Conservation (phyloP, 2,888 invertebrate genomes). For the Bellardia bayeri region DNA sequence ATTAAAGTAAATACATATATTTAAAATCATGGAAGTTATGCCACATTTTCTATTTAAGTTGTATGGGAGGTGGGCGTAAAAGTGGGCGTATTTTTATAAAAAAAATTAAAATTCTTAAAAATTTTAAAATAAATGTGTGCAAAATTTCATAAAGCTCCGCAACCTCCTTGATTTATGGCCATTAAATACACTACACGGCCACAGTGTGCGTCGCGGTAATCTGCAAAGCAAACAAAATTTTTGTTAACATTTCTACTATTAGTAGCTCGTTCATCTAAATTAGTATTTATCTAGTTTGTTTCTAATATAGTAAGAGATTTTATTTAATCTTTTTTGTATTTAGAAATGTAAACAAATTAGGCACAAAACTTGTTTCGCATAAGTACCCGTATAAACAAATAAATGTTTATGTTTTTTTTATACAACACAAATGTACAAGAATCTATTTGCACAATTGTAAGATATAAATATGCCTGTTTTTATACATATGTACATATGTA, state of each 20-base stretch:
- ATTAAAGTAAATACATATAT: no score
- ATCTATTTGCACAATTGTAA: neutral
- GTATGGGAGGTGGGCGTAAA: no score
- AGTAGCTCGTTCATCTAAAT: conserved; percentile 2
- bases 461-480: neutral
- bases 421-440: neutral
- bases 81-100: no score
- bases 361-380: conserved; percentile 4
- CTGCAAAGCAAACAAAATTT: neutral
- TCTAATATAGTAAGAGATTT: conserved; percentile 26
- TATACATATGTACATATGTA: no score
- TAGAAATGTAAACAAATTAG: conserved; percentile 27
- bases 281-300: conserved; percentile 2
- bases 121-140: no score
- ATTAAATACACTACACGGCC: no score
- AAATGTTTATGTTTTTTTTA: conserved; percentile 4
- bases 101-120: no score
- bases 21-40: no score
- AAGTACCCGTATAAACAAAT: conserved; percentile 2
- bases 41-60: no score
- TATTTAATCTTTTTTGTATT: conserved; percentile 29
- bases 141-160: no score
- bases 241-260: conserved; percentile 9
- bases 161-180: no score
- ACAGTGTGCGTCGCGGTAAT: neutral